Evolutionary conservation across 2,888 invertebrate genomes (phyloP), one percentile per base, ranked within the genome.

Genomic region (Plemyria rubiginata): DNA sequence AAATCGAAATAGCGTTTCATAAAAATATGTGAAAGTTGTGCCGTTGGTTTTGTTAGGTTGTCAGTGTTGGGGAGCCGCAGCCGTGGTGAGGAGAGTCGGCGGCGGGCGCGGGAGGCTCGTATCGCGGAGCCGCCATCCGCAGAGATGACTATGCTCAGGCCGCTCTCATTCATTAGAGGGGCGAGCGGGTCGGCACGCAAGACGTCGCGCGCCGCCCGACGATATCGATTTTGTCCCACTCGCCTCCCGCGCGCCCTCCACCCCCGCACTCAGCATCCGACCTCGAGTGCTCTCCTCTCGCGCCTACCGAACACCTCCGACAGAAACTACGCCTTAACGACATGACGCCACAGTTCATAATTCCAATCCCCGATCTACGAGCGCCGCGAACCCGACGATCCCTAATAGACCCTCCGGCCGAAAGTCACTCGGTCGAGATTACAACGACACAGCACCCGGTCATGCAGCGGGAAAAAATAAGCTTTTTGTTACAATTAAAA

Each of bases 401-500:
- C 85, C 86, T 87, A 86, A 88, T 90, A 86, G 86, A 91, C 91
- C 84, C 86, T 91, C 85, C 78, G 86, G 75, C 85, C 86, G 85
- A 87, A 91, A 89, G 90, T 89, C 90, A 88, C 88, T 90, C 86
- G 92, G 91, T 92, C 86, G 89, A 90, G 88, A 90, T 92, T 90
- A 86, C 88, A 88, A 86, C 82, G 86, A 77, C 79, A 77, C 81
- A 78, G 77, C 73, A 80, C 75, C 76, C 80, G 82, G 77, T 84
- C 87, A 79, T 80, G 78, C 81, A 79, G 79, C 77, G 83, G 80
- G 85, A 87, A 90, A 92, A 92, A 92, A 90, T 89, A 91, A 88
- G 90, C 90, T 92, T 92, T 92, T 91, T 91, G 90, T 91, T 90
- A 92, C 91, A 92, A 91, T 92, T 92, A 90, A 92, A 92, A 92